A percentile compares a stretch with the other conserved stretches of the same genome.
Evolutionary conservation across 2,888 invertebrate genomes (phyloP).

Genomic region (Eurytoma californica): DNA sequence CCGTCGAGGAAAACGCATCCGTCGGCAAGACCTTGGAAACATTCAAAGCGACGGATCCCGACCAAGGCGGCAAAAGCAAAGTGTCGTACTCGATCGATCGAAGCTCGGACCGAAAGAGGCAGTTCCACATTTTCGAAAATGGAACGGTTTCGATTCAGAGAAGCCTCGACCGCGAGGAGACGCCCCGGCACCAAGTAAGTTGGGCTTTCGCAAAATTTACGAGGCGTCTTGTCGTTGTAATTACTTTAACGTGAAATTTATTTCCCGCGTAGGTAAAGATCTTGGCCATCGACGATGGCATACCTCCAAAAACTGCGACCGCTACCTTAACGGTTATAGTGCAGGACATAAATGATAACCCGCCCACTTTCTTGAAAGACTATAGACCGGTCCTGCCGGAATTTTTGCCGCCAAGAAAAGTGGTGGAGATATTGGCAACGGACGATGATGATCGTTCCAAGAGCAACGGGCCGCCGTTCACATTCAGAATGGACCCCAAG

Average conservation of each 20-base stretch:
- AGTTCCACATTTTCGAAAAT: constrained; percentile 95
- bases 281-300: constrained; percentile 94
- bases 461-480: constrained; percentile 97
- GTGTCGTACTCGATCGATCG: constrained; percentile 94
- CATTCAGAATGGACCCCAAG: constrained; percentile 93
- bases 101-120: constrained; percentile 92
- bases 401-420: constrained; percentile 92
- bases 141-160: constrained; percentile 96
- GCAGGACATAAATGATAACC: constrained; percentile 96
- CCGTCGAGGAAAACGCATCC: constrained; percentile 93
- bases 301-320: constrained; percentile 94
- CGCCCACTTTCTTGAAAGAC: constrained; percentile 94
- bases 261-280: constrained; percentile 84
- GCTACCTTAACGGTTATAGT: constrained; percentile 96
- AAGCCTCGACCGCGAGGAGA: constrained; percentile 94
- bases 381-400: constrained; percentile 95
- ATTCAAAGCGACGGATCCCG: constrained; percentile 96
- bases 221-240: not conserved
- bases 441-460: constrained; percentile 96
- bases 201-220: not conserved
- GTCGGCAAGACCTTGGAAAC: constrained; percentile 93
- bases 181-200: constrained; percentile 89
- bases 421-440: constrained; percentile 93
- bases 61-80: constrained; percentile 95
- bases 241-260: not conserved